Evolutionary conservation across 2,888 invertebrate species (phyloP).

Genomic region (Congeria kusceri): DNA sequence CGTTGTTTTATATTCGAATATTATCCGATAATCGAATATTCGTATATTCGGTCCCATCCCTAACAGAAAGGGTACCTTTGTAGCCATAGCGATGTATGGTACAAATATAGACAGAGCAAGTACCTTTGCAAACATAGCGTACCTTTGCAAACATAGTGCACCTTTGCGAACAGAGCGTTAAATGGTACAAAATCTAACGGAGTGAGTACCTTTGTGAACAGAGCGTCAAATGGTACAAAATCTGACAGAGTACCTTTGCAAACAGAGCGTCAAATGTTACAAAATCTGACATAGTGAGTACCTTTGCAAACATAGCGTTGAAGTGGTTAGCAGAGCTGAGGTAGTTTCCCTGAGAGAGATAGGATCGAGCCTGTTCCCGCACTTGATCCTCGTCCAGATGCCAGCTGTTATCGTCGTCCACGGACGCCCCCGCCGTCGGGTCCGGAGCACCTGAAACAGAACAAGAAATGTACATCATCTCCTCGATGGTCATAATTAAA

Average conservation of each 20-base stretch:
- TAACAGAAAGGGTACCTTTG: too few relatives aligned
- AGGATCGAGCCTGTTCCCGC: constrained; percentile 93
- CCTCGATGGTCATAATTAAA: too few relatives aligned
- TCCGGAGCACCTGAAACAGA: constrained; percentile 91
- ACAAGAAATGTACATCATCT: too few relatives aligned
- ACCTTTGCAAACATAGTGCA: background rate
- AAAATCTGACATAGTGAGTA: constrained; percentile 78
- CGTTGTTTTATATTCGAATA: too few relatives aligned
- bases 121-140: too few relatives aligned
- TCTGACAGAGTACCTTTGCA: background rate
- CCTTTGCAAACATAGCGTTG: constrained; percentile 94
- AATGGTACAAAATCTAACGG: background rate
- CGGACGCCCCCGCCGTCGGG: constrained; percentile 94
- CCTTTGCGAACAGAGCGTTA: constrained; percentile 20
- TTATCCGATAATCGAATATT: too few relatives aligned
- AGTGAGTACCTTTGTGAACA: too few relatives aligned
- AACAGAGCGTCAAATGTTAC: background rate
- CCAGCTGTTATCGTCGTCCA: constrained; percentile 94
- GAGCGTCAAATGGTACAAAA: background rate
- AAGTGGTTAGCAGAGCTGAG: constrained; percentile 94
- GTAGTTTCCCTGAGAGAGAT: constrained; percentile 93
- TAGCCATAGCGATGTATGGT: too few relatives aligned
- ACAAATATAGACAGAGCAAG: too few relatives aligned
- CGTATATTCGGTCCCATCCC: too few relatives aligned
- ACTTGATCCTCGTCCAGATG: constrained; percentile 95